Evolutionary conservation across 2,888 invertebrate species (phyloP).

Genomic region (Darwinula stevensoni): DNA sequence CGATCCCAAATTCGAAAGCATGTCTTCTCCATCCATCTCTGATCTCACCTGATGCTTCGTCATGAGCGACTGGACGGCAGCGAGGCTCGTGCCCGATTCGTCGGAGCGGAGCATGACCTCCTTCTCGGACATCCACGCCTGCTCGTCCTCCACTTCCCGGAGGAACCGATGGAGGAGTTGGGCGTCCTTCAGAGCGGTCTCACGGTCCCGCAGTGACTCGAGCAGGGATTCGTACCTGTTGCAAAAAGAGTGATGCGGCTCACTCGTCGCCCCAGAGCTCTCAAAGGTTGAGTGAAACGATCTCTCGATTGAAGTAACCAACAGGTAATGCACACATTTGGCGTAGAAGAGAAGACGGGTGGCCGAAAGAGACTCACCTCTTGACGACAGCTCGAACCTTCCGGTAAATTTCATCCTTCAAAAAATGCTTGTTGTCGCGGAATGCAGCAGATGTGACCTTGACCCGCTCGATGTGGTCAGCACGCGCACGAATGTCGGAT

Average conservation of each 20-base stretch:
- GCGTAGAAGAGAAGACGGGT: too few relatives aligned
- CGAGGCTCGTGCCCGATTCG: conserved; percentile 30
- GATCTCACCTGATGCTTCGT: conserved; percentile 49
- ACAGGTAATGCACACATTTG: neutral
- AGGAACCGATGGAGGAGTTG: conserved; percentile 59
- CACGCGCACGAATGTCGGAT: conserved; percentile 53
- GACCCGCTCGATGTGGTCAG: conserved; percentile 33
- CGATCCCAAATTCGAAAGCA: too few relatives aligned
- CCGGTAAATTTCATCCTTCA: conserved; percentile 53
- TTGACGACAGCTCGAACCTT: conserved; percentile 34
- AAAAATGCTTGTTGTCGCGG: conserved; percentile 49
- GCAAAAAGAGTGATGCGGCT: too few relatives aligned
- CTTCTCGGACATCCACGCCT: conserved; percentile 61
- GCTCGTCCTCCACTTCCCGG: conserved; percentile 69
- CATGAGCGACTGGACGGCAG: conserved; percentile 55
- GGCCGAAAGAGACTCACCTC: conserved; percentile 15
- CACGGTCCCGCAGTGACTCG: conserved; percentile 63
- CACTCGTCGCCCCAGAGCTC: too few relatives aligned
- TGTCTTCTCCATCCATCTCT: too few relatives aligned
- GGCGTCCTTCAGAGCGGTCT: conserved; percentile 76
- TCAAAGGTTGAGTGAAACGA: too few relatives aligned
- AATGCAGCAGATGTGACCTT: conserved; percentile 36
- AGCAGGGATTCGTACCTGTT: conserved; percentile 41
- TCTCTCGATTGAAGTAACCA: too few relatives aligned
- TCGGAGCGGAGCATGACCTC: conserved; percentile 34